These are phyloP conservation scores for Hydractinia echinata DNA, from an alignment of 30 jellyfish, hydroid and myxozoan species.

Conservation along the genomic window DNA sequence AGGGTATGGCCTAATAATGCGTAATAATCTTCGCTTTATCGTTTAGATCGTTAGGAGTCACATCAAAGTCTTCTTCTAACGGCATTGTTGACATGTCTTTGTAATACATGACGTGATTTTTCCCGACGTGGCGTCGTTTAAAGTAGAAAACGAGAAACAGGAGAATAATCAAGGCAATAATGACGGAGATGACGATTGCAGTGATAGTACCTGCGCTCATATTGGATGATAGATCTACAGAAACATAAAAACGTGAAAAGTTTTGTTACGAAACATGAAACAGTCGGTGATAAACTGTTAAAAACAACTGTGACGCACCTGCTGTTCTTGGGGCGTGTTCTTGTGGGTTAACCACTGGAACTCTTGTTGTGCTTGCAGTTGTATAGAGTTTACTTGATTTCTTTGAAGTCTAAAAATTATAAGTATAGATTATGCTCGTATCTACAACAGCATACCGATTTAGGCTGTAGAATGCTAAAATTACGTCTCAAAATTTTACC, in stretches of 20 bases:
- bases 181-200: slow-evolving; percentile 59
- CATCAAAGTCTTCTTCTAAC: slow-evolving; percentile 81
- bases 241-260: neutral
- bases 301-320: too few species aligned
- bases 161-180: slow-evolving; percentile 54
- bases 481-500: too few species aligned
- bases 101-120: slow-evolving; percentile 82
- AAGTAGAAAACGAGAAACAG: slow-evolving; percentile 61
- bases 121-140: slow-evolving; percentile 45
- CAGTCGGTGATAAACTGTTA: too few species aligned
- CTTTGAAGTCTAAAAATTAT: too few species aligned
- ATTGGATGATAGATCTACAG: slow-evolving; percentile 33
- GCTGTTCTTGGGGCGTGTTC: too few species aligned
- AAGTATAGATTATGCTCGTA: too few species aligned
- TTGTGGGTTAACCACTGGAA: too few species aligned
- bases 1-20: slow-evolving; percentile 1
- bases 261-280: neutral
- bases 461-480: too few species aligned
- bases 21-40: slow-evolving; percentile 69
- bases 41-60: slow-evolving; percentile 53
- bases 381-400: too few species aligned
- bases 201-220: slow-evolving; percentile 52
- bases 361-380: too few species aligned
- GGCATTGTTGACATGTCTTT: slow-evolving; percentile 98
- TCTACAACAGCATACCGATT: too few species aligned